Percentiles rank a stretch among this genome's conserved stretches.
These are phyloP conservation scores for Trinectes maculatus DNA, from an alignment of 2,113 vertebrate genomes.

Conservation along the genomic window DNA sequence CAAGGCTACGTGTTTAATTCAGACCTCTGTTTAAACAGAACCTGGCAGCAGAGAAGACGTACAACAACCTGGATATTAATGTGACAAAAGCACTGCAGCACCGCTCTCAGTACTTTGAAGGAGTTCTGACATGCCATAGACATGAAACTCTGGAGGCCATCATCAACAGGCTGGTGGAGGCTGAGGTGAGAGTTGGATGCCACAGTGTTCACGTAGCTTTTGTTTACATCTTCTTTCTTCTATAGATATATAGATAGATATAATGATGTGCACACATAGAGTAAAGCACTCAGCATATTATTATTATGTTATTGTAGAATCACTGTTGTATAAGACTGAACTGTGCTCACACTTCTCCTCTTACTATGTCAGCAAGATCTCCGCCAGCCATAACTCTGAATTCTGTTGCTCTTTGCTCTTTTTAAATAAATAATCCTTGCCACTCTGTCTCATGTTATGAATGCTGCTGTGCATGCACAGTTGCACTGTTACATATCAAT, in stretches of 20 bases:
- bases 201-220: neutral
- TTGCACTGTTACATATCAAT: neutral
- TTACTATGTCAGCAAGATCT: neutral
- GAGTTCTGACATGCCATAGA: constrained; percentile 93
- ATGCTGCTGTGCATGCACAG: neutral
- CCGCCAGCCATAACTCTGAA: neutral
- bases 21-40: constrained; percentile 80
- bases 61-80: constrained; percentile 96
- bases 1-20: neutral
- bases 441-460: neutral
- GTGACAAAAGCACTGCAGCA: constrained; percentile 96
- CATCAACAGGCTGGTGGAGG: constrained; percentile 95
- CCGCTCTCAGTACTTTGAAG: constrained; percentile 97
- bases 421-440: too few species aligned
- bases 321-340: neutral
- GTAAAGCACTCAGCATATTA: too few species aligned
- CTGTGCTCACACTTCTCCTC: neutral
- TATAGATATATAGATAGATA: too few species aligned
- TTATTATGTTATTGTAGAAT: too few species aligned
- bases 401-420: neutral
- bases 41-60: constrained; percentile 96
- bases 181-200: constrained; percentile 84
- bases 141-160: constrained; percentile 93
- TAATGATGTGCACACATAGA: neutral
- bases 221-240: too few species aligned